phyloP scores from a whole-genome alignment of 2,113 vertebrate genomes.

The Muntiacus muntjak region DNA sequence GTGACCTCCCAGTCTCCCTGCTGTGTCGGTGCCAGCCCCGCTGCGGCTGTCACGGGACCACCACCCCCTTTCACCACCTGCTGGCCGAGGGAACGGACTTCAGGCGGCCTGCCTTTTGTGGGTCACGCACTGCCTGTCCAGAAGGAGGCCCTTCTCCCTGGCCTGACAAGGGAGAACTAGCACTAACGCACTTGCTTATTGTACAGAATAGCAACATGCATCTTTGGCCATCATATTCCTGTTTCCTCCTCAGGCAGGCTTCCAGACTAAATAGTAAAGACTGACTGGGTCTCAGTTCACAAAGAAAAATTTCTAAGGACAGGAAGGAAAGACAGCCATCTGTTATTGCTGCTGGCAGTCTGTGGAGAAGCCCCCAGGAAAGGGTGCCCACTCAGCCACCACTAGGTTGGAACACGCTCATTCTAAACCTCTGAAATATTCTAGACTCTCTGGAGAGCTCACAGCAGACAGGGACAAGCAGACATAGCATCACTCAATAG shows the following conservation, averaged over 20 bases:
- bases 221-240: background rate
- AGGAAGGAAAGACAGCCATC: background rate
- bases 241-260: background rate
- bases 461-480: background rate
- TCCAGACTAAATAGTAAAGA: background rate
- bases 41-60: background rate
- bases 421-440: background rate
- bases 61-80: background rate
- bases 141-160: background rate
- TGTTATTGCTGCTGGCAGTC: background rate
- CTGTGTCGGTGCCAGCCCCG: background rate
- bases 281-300: background rate
- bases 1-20: background rate
- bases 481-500: background rate
- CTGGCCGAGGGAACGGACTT: background rate
- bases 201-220: background rate
- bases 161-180: background rate
- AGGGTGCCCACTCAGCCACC: background rate
- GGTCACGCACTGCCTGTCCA: background rate
- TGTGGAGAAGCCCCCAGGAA: background rate
- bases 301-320: background rate
- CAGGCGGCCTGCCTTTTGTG: background rate
- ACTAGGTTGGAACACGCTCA: background rate
- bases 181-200: too few relatives aligned
- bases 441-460: background rate